These are phyloP conservation scores for Globodera ellingtonae DNA, from an alignment of 1,140 invertebrate genomes.

Conservation along the genomic window DNA sequence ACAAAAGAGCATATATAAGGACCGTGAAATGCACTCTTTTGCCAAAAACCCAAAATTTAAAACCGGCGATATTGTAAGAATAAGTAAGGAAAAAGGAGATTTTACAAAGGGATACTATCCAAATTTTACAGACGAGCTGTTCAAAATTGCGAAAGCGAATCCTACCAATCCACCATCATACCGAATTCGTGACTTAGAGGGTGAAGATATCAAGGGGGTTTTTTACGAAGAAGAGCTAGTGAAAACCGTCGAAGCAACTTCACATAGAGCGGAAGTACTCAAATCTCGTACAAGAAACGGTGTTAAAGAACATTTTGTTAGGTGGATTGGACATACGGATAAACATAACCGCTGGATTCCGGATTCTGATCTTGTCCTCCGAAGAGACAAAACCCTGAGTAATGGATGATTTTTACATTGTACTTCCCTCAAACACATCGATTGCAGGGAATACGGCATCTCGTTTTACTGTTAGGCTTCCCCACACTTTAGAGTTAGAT, in stretches of 20 bases:
- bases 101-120: background rate
- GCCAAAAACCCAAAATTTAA: background rate
- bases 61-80: background rate
- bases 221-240: background rate
- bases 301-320: background rate
- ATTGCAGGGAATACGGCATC: too few relatives aligned
- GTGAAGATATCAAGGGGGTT: background rate
- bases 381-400: too few relatives aligned
- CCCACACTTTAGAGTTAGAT: constrained; percentile 23
- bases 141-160: background rate
- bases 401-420: background rate
- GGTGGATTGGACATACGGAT: background rate
- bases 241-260: background rate
- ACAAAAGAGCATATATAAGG: background rate
- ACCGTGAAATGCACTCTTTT: background rate
- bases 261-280: background rate
- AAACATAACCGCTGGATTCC: background rate
- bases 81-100: background rate
- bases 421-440: too few relatives aligned
- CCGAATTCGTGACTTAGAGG: background rate
- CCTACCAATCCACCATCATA: background rate
- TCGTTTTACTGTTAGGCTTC: background rate
- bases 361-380: background rate
- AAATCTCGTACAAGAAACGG: background rate
- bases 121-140: background rate